Conservation (phyloP, 2,797 vertebrate species). For the Falco cherrug region DNA sequence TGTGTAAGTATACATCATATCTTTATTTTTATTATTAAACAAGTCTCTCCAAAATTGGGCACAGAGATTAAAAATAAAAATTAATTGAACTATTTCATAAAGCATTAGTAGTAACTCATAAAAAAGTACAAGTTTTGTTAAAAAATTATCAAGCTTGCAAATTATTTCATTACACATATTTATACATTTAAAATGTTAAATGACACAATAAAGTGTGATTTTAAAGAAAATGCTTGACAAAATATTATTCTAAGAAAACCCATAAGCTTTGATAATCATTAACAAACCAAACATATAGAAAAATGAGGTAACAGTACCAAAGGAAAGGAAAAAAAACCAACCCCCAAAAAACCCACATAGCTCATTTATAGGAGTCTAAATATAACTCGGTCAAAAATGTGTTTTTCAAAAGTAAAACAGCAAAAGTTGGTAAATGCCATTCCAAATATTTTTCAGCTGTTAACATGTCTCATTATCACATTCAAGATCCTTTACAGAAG, state of each 20-base stretch:
- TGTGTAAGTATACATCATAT: slow-evolving; percentile 89
- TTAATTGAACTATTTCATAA: slow-evolving; percentile 89
- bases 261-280: slow-evolving; percentile 78
- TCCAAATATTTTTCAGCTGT: background rate
- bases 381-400: background rate
- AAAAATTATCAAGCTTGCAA: slow-evolving; percentile 93
- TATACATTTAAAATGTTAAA: slow-evolving; percentile 91
- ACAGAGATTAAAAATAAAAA: slow-evolving; percentile 87
- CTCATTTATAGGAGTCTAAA: background rate
- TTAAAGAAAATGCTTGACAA: slow-evolving; percentile 79
- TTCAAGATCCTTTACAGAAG: background rate
- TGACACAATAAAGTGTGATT: slow-evolving; percentile 75
- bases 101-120: slow-evolving; percentile 95
- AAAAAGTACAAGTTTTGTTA: slow-evolving; percentile 92
- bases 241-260: slow-evolving; percentile 74
- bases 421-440: background rate
- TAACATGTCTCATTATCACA: background rate
- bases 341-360: background rate
- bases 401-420: background rate
- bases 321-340: background rate
- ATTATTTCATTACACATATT: slow-evolving; percentile 95
- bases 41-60: slow-evolving; percentile 90
- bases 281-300: background rate
- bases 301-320: background rate
- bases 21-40: slow-evolving; percentile 89